Conservation (phyloP, 35 echinoderm and acorn worm genomes). For the Patiria miniata region DNA sequence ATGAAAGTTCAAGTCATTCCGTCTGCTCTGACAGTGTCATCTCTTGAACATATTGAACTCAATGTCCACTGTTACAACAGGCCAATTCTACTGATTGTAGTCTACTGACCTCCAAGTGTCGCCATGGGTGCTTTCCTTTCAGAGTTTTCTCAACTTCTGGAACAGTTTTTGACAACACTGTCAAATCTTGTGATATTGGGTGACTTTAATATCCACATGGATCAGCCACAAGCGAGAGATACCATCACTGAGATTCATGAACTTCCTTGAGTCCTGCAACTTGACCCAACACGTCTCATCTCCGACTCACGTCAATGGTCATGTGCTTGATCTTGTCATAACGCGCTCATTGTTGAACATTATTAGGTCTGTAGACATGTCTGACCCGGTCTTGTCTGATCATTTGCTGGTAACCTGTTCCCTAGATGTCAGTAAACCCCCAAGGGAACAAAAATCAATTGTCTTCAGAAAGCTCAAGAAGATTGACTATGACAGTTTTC, state of each 20-base stretch:
- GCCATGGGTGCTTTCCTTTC: not conserved
- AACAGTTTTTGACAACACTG: not conserved
- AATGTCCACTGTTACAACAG: not conserved
- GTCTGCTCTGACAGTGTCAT: too few species aligned
- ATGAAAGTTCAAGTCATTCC: too few species aligned
- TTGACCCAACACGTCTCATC: constrained; percentile 6
- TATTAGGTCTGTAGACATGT: not conserved
- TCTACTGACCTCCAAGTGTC: not conserved
- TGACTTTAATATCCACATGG: constrained; percentile 28
- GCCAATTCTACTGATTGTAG: not conserved
- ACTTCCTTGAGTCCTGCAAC: constrained; percentile 8
- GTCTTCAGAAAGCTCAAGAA: not conserved
- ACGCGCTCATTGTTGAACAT: not conserved
- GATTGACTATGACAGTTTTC: not conserved
- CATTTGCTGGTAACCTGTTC: not conserved
- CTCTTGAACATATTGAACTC: not conserved
- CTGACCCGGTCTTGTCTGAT: constrained; percentile 1
- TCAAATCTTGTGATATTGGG: constrained; percentile 18
- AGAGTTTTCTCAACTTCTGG: constrained; percentile 24
- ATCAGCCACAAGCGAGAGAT: not conserved
- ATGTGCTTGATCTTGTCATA: constrained; percentile 28
- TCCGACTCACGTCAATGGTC: constrained; percentile 18
- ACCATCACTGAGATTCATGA: not conserved
- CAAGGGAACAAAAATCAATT: not conserved
- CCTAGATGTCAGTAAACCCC: not conserved